These are phyloP conservation scores for Apodemia mormo DNA, from an alignment of 2,888 invertebrate genomes.

Conservation along the genomic window DNA sequence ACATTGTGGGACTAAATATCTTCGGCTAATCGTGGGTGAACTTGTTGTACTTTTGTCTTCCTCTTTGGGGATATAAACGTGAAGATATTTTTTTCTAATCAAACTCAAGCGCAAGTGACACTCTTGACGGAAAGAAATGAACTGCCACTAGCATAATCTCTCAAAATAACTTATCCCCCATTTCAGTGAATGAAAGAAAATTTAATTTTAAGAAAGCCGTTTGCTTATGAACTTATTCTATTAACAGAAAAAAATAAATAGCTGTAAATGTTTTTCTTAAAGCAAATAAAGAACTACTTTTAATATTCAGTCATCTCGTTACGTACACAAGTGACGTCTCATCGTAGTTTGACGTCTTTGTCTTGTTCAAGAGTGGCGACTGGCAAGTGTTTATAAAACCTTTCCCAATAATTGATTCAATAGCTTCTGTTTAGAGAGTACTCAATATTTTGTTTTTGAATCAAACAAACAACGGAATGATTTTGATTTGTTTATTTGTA, in stretches of 20 bases:
- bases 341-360: constrained; percentile 13
- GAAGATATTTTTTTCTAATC: too few relatives aligned
- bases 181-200: too few relatives aligned
- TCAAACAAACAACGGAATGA: constrained; percentile 8
- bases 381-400: constrained; percentile 15
- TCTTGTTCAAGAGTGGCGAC: constrained; percentile 8
- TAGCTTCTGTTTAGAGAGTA: constrained; percentile 15
- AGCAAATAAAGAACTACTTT: background rate
- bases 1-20: too few relatives aligned
- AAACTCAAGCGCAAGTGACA: too few relatives aligned
- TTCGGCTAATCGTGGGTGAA: too few relatives aligned
- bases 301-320: constrained; percentile 2
- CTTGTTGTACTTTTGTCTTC: too few relatives aligned
- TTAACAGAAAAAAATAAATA: background rate
- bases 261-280: background rate
- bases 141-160: too few relatives aligned
- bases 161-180: too few relatives aligned
- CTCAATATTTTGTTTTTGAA: constrained; percentile 14
- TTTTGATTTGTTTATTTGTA: background rate
- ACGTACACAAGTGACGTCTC: background rate
- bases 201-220: too few relatives aligned
- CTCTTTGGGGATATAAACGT: too few relatives aligned
- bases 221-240: background rate
- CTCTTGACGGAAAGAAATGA: too few relatives aligned
- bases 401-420: constrained; percentile 17